phyloP scores from a whole-genome alignment of 2,888 invertebrate species.

The Diplazon laetatorius region DNA sequence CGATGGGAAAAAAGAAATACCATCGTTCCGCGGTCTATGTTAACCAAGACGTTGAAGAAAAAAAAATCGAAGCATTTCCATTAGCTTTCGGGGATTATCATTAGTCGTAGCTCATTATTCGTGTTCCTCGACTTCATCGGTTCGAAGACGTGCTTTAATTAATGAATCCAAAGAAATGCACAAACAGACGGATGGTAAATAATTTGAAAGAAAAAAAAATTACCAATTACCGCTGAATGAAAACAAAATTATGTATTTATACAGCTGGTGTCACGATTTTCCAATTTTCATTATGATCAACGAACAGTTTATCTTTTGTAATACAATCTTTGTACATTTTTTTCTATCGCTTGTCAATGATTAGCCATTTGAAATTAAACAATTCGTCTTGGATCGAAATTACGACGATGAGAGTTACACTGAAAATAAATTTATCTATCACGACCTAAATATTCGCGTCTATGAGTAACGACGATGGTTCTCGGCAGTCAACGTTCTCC shows the following conservation, averaged over 20 bases:
- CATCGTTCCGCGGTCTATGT: slow-evolving; percentile 44
- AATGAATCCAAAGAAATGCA: slow-evolving; percentile 47
- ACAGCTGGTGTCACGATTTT: background rate
- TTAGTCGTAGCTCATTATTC: slow-evolving; percentile 43
- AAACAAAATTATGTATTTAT: slow-evolving; percentile 37
- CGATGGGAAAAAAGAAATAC: slow-evolving; percentile 43
- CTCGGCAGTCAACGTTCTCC: background rate
- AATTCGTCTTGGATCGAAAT: slow-evolving; percentile 23
- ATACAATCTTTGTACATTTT: slow-evolving; percentile 30
- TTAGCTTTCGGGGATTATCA: slow-evolving; percentile 37
- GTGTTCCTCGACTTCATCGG: slow-evolving; percentile 21
- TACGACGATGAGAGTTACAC: background rate
- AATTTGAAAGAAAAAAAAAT: background rate
- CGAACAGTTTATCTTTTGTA: slow-evolving; percentile 29
- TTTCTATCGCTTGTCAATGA: slow-evolving; percentile 42
- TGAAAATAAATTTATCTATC: slow-evolving; percentile 12
- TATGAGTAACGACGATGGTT: background rate
- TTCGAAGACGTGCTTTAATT: slow-evolving; percentile 49
- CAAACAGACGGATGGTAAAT: background rate
- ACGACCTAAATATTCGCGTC: slow-evolving; percentile 14
- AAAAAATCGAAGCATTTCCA: slow-evolving; percentile 41
- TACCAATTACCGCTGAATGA: slow-evolving; percentile 6
- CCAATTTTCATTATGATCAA: background rate
- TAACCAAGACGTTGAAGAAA: slow-evolving; percentile 28
- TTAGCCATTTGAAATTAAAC: slow-evolving; percentile 28